phyloP scores from a whole-genome alignment of 1,140 invertebrate genomes.

The Zaprionus ornatus region DNA sequence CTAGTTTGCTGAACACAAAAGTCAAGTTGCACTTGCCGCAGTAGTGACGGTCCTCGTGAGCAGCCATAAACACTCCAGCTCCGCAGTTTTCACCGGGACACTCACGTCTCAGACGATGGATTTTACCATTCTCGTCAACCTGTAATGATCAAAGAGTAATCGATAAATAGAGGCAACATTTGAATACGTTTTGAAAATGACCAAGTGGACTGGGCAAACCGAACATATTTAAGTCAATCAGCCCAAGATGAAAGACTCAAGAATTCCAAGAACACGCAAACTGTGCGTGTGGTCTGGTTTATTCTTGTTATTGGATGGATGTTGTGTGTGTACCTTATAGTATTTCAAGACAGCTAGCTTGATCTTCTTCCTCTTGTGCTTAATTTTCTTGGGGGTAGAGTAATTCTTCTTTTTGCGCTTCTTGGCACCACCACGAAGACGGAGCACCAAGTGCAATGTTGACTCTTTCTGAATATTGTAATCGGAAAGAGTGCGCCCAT shows the following conservation, averaged over 20 bases:
- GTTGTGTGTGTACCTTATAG: conserved; percentile 94
- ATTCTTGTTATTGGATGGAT: conserved; percentile 18
- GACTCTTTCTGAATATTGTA: conserved; percentile 98
- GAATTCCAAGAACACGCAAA: conserved; percentile 79
- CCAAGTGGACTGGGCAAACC: conserved; percentile 30
- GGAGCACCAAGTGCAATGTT: conserved; percentile 95
- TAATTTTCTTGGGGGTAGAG: conserved; percentile 99
- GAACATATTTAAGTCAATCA: conserved; percentile 57
- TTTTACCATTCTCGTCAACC: conserved; percentile 99
- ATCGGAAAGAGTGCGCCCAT: conserved; percentile 95
- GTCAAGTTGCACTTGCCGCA: conserved; percentile 99
- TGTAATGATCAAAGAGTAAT: conserved; percentile 83
- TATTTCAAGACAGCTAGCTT: conserved; percentile 99
- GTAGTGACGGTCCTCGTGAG: conserved; percentile 99
- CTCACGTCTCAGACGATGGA: conserved; percentile 96
- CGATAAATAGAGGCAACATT: not conserved
- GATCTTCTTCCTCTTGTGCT: conserved; percentile 99
- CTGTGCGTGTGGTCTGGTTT: conserved; percentile 11
- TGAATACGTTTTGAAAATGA: conserved; percentile 19
- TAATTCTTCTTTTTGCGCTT: conserved; percentile 99
- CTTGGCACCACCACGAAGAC: conserved; percentile 98
- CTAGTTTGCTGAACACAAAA: conserved; percentile 96
- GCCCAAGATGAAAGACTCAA: conserved; percentile 83
- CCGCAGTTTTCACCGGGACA: conserved; percentile 98
- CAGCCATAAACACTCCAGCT: conserved; percentile 99